Conservation (phyloP, 2,888 invertebrate species). For the Torymus aiolomorphi region DNA sequence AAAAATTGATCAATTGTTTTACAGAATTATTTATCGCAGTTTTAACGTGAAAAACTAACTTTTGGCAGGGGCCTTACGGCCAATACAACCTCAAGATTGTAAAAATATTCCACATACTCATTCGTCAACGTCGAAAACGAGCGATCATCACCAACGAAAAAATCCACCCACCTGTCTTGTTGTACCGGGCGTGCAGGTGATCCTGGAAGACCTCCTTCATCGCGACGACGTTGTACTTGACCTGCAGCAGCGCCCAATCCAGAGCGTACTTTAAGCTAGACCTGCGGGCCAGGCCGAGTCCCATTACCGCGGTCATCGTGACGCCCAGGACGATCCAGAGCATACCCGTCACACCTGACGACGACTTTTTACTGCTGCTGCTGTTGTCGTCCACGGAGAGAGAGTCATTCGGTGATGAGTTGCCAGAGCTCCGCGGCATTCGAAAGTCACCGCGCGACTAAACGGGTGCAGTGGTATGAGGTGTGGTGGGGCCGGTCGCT, state of each 20-base stretch:
- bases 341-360: constrained; percentile 10
- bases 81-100: no score
- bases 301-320: not conserved
- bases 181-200: constrained; percentile 77
- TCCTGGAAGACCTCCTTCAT: constrained; percentile 80
- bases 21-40: no score
- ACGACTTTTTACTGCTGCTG: no score
- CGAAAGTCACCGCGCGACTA: constrained; percentile 40
- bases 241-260: constrained; percentile 58
- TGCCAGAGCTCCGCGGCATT: constrained; percentile 20
- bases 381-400: not conserved
- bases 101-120: no score
- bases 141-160: no score
- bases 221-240: constrained; percentile 80
- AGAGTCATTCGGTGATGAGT: constrained; percentile 1
- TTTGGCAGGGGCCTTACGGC: no score
- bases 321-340: constrained; percentile 24
- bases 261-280: not conserved
- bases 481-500: no score
- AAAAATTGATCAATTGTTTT: no score
- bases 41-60: no score
- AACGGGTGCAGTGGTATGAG: no score
- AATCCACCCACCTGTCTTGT: constrained; percentile 75
- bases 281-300: not conserved
- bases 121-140: no score